Evolutionary conservation across 1,140 invertebrate species (phyloP).

Genomic region (Zophobas atratus): DNA sequence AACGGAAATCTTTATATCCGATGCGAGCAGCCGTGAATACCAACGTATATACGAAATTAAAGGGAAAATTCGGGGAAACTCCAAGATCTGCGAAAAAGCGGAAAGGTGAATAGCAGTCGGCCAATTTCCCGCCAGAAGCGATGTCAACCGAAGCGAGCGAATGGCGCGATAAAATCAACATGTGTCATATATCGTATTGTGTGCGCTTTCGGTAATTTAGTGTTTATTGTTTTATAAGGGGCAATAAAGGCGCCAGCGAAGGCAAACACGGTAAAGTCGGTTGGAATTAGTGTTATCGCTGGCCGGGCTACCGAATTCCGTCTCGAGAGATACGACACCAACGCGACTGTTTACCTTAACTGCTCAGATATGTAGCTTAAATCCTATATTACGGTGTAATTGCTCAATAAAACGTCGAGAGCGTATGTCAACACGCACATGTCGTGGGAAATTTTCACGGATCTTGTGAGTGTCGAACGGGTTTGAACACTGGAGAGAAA

Average conservation of each 20-base stretch:
- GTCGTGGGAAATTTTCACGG: constrained; percentile 26
- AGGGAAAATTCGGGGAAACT: constrained; percentile 19
- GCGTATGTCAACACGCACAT: constrained; percentile 42
- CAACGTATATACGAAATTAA: constrained; percentile 21
- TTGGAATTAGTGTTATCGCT: constrained; percentile 50
- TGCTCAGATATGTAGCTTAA: constrained; percentile 40
- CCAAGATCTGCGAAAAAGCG: background rate
- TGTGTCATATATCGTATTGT: constrained; percentile 50
- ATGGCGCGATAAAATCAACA: constrained; percentile 50
- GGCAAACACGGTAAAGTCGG: constrained; percentile 50
- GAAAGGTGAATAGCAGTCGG: constrained; percentile 20
- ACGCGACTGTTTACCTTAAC: constrained; percentile 44
- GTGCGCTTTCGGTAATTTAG: constrained; percentile 51
- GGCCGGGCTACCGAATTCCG: constrained; percentile 45
- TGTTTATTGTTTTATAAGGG: constrained; percentile 51
- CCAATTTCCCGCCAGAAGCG: constrained; percentile 32
- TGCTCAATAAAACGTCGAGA: constrained; percentile 45
- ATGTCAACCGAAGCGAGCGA: constrained; percentile 40
- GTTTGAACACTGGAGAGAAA: too few relatives aligned
- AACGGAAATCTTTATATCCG: constrained; percentile 30
- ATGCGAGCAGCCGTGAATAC: constrained; percentile 24
- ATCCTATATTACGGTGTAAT: constrained; percentile 46
- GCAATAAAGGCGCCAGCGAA: constrained; percentile 47
- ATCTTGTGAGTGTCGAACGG: background rate
- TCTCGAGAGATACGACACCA: constrained; percentile 32